Percentiles rank a stretch among this genome's conserved stretches.
These are phyloP conservation scores for Clarias platycephalus DNA, from an alignment of 2,797 vertebrate species.

Conservation along the genomic window DNA sequence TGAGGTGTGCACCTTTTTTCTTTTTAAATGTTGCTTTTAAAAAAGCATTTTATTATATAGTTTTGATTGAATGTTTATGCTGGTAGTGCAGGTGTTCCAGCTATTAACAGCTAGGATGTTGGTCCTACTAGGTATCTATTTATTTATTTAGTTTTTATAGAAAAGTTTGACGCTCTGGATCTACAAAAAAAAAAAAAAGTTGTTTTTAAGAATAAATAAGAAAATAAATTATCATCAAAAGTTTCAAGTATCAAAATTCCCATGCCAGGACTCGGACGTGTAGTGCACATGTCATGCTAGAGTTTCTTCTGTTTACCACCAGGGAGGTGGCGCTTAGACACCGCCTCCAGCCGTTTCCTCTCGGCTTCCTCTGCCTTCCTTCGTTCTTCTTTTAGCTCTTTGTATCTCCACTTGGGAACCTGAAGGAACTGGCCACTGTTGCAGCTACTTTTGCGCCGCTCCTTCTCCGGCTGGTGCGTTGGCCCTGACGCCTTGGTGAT, in stretches of 20 bases:
- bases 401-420: constrained; percentile 95
- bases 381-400: constrained; percentile 90
- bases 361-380: constrained; percentile 87
- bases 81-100: constrained; percentile 28
- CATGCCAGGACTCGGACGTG: background rate
- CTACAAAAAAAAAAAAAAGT: constrained; percentile 55
- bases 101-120: background rate
- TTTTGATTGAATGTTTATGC: background rate
- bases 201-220: constrained; percentile 72
- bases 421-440: constrained; percentile 82
- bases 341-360: constrained; percentile 74
- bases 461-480: constrained; percentile 82
- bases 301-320: constrained; percentile 68
- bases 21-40: background rate
- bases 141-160: background rate
- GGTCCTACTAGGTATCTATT: background rate
- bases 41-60: background rate
- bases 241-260: constrained; percentile 70
- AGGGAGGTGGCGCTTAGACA: constrained; percentile 70
- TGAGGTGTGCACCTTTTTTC: background rate
- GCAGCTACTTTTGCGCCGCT: constrained; percentile 72
- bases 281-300: background rate
- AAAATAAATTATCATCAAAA: constrained; percentile 69
- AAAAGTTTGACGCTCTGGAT: constrained; percentile 17
- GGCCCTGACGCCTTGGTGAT: constrained; percentile 84